Base-by-base conservation (phyloP, 1,140 invertebrate species). In the Caenorhabditis inopinata region DNA sequence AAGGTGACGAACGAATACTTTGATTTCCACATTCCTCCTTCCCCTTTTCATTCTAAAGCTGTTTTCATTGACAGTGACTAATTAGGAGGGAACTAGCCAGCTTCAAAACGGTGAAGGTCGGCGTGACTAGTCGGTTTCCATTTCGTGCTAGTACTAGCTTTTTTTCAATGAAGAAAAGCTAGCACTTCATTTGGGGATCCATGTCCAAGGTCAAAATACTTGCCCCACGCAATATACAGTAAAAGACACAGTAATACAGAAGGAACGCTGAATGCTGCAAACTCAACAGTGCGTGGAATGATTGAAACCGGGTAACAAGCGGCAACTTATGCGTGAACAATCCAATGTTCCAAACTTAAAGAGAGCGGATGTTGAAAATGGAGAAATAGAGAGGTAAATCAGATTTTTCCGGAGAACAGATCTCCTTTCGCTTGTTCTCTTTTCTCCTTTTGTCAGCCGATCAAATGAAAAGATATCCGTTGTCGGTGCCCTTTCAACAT, bases 261-360 rank as follows among this genome's bases (percentile, higher is more conserved):
- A 12, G 6, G 58, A 68, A 68, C 58, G 58, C 29, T 68, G 14
- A 29, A 68, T 68, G 58, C 38, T 42, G 38, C 58, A 68, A 38
- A 38, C n/a, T 68, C 58, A 68, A 23, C n/a, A 68, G 58, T 29
- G 58, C 58, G 58, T 38, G n/a, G 32, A 68, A 38, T 21, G 32
- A 68, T 68, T 68, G 58, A 68, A 68, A 68, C 58, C 58, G 58
- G 58, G 58, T 68, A 68, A 68, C 58, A 68, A 68, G 58, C 58
- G n/a, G 58, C 58, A 68, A 68, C 32, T 68, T 68, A 68, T 68
- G 58, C 58, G 58, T 68, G 58, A 68, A 68, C 58, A 68, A 68
- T 68, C 12, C 12, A 29, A 16, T 68, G 58, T 68, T 42, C 32
- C 0, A 21, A 62, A 62, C 29, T 29, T 35, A 68, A 35, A 38